Evolutionary conservation across 2,113 vertebrate genomes (phyloP), one percentile per base, ranked within the genome.

Genomic region (Dipodomys stephensi): DNA sequence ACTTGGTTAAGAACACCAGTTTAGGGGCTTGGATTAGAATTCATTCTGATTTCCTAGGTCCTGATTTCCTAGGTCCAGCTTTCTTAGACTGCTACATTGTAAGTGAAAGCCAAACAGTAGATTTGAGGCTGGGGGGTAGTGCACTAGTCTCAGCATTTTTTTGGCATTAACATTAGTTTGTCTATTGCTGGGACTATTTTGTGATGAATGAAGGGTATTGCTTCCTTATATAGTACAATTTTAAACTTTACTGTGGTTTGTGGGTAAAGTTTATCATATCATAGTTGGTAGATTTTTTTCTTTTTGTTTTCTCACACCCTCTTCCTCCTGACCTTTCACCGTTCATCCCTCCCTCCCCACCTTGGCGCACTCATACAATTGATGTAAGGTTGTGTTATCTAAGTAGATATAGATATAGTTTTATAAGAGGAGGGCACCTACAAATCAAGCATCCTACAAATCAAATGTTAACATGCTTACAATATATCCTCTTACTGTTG

Each of bases 381-480:
- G 25, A 44, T 16, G 19, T 65, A 1, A 49, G 16, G 87, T 39
- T 91, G 0, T 94, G 28, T 80, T 57, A 46, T 6, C 16, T 91
- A 32, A 53, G 8, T 67, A 83, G 74, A 69, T 67, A 3, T 22
- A 72, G 60, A 25, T 78, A 71, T 19, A 78, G 69, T 83, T 60
- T 84, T 49, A 86, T 49, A 44, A 23, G 69, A 18, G 85, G 22
- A 81, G 4, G n/a, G 27, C 30, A 81, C 8, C 44, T 12, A 32
- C 88, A 87, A 87, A 92, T 80, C 8, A 76, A 83, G 39, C 39
- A 39, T 39, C 8, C 44, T 12, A 32, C 88, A 87, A 87, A 92
- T 80, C 8, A 79, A 83, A 83, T 82, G 46, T 82, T 79, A 80
- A 57, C 53, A 57, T 57, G 53, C 53, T 13, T 57, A 57, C 53